Evolutionary conservation across 2,797 vertebrate genomes (phyloP), one percentile per base, ranked within the genome.

Genomic region (Pipistrellus nathusii): DNA sequence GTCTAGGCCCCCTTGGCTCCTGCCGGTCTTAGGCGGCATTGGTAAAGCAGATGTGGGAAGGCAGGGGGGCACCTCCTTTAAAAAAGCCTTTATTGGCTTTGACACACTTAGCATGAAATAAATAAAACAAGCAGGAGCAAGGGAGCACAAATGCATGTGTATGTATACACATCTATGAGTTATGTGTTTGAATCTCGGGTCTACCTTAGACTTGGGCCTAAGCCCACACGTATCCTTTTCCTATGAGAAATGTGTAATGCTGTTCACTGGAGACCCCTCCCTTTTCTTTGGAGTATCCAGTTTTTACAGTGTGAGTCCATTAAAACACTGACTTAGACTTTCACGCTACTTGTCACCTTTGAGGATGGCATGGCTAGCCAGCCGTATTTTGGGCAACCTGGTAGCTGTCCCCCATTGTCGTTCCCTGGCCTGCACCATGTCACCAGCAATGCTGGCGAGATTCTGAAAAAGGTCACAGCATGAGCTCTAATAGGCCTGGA

Each of bases 391-490:
- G 46, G 38, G 84, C 35, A 88, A 7, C 38, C 41, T 77, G 75
- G 44, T 44, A 55, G 23, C 84, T 62, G 27, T 85, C 77, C 30
- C 25, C n/a, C 71, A 2, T 59, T 85, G 48, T 76, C 59, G 15
- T 78, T 78, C 11, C 38, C 88, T 92, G 55, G 30, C 23, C 53
- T 51, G 1, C 48, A 53, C 12, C 32, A 21, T 25, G n/a, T 85
- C 53, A 51, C 62, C 81, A 76, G 3, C 55, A 48, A 73, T 76
- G 46, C 85, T 76, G 17, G 46, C n/a, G 18, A 83, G 62, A 73
- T 27, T 95, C 5, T 92, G 89, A 77, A 86, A 88, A 90, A 94
- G 91, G 66, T 64, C 72, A 41, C 30, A 62, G 18, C 4, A 12
- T 64, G 62, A 86, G 44, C 64, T 30, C 66, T 44, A 71, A 73